Percentiles rank a stretch among this genome's conserved stretches.
phyloP scores from a whole-genome alignment of 2,797 vertebrate species.

The Bovichtus diacanthus region DNA sequence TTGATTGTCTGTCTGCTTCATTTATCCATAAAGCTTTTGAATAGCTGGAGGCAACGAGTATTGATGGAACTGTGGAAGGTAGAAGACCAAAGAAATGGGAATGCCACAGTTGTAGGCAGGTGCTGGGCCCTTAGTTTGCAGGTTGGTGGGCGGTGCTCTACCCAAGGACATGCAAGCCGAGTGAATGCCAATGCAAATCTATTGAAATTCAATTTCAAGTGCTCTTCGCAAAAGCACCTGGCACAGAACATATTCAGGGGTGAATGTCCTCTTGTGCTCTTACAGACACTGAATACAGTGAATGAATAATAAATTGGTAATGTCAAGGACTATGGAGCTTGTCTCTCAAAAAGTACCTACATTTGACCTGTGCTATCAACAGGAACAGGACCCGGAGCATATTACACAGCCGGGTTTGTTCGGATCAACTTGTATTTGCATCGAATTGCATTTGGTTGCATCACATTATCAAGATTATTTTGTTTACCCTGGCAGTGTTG shows the following conservation, averaged over 20 bases:
- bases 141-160: slow-evolving; percentile 53
- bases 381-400: slow-evolving; percentile 24
- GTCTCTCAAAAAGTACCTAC: slow-evolving; percentile 43
- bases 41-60: slow-evolving; percentile 62
- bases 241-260: slow-evolving; percentile 64
- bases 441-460: slow-evolving; percentile 75
- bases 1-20: slow-evolving; percentile 54
- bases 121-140: slow-evolving; percentile 54
- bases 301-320: slow-evolving; percentile 74
- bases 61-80: slow-evolving; percentile 62
- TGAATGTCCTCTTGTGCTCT: slow-evolving; percentile 63
- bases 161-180: slow-evolving; percentile 72
- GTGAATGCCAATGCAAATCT: slow-evolving; percentile 77
- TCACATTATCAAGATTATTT: slow-evolving; percentile 79
- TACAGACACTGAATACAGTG: slow-evolving; percentile 60
- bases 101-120: slow-evolving; percentile 64
- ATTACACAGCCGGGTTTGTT: slow-evolving; percentile 36
- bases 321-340: slow-evolving; percentile 63
- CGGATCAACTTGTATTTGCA: slow-evolving; percentile 56
- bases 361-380: slow-evolving; percentile 62
- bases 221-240: slow-evolving; percentile 70
- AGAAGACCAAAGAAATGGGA: slow-evolving; percentile 60
- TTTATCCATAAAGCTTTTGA: slow-evolving; percentile 62
- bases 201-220: slow-evolving; percentile 81
- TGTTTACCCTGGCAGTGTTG: slow-evolving; percentile 74